Evolutionary conservation across 2,113 vertebrate genomes (phyloP).

Genomic region (Gymnobelideus leadbeateri): DNA sequence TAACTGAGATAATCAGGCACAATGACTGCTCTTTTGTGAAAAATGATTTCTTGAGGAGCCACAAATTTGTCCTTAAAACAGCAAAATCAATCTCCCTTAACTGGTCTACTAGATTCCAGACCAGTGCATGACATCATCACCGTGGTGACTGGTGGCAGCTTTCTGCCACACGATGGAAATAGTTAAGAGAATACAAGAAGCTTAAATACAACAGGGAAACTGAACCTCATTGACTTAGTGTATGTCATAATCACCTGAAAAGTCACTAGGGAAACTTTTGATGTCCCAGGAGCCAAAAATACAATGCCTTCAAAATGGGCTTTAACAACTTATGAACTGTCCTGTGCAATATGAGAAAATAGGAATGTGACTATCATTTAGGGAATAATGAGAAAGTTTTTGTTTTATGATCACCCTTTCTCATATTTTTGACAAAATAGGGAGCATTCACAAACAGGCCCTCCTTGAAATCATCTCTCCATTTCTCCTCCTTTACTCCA

Average conservation of each 20-base stretch:
- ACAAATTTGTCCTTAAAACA: background rate
- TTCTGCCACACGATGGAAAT: background rate
- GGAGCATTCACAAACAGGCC: background rate
- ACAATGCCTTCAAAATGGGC: background rate
- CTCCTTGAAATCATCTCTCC: background rate
- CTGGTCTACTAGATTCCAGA: background rate
- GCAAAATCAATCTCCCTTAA: background rate
- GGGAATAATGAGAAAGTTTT: background rate
- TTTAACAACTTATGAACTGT: background rate
- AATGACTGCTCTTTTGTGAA: background rate
- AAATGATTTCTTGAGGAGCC: constrained; percentile 9
- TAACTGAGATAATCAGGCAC: background rate
- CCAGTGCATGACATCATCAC: background rate
- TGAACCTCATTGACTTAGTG: background rate
- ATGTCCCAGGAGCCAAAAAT: background rate
- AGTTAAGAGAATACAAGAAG: background rate
- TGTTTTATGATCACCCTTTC: background rate
- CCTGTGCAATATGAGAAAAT: background rate
- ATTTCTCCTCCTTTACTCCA: background rate
- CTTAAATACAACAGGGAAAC: background rate
- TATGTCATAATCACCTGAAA: background rate
- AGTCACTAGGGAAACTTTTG: background rate
- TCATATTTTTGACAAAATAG: background rate
- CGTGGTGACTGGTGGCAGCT: background rate
- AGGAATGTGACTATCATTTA: background rate